Evolutionary conservation across 2,888 invertebrate genomes (phyloP).

Genomic region (Eupithecia subfuscata): DNA sequence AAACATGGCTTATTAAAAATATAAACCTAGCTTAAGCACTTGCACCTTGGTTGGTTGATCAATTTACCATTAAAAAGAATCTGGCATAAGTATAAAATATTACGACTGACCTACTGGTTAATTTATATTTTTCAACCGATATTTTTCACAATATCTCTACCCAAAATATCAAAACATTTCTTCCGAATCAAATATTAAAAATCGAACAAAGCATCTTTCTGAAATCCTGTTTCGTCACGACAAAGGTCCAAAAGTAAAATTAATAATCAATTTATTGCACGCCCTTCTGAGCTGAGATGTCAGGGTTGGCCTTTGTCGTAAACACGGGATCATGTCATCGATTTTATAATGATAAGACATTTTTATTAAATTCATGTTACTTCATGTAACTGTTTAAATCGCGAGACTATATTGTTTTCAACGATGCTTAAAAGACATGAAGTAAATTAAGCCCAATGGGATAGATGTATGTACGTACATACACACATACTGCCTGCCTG

Average conservation of each 20-base stretch:
- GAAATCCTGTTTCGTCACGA: slow-evolving; percentile 26
- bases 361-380: slow-evolving; percentile 8
- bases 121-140: neutral
- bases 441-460: neutral
- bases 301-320: slow-evolving; percentile 53
- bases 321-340: slow-evolving; percentile 45
- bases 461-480: neutral
- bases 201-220: slow-evolving; percentile 25
- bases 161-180: neutral
- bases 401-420: slow-evolving; percentile 17
- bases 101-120: neutral
- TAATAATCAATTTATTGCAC: slow-evolving; percentile 59
- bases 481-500: too few relatives aligned
- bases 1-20: neutral
- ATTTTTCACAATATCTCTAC: neutral
- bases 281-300: slow-evolving; percentile 62
- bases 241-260: slow-evolving; percentile 33
- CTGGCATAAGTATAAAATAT: neutral
- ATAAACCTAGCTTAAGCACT: neutral
- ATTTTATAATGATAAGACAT: slow-evolving; percentile 29
- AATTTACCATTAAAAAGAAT: neutral
- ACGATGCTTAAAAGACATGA: neutral
- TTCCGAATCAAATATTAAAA: slow-evolving; percentile 23
- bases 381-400: too few relatives aligned
- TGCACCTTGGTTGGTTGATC: too few relatives aligned